A percentile compares a stretch with the other conserved stretches of the same genome.
Conservation (phyloP, 2,797 vertebrate genomes). For the Tragopan temminckii region DNA sequence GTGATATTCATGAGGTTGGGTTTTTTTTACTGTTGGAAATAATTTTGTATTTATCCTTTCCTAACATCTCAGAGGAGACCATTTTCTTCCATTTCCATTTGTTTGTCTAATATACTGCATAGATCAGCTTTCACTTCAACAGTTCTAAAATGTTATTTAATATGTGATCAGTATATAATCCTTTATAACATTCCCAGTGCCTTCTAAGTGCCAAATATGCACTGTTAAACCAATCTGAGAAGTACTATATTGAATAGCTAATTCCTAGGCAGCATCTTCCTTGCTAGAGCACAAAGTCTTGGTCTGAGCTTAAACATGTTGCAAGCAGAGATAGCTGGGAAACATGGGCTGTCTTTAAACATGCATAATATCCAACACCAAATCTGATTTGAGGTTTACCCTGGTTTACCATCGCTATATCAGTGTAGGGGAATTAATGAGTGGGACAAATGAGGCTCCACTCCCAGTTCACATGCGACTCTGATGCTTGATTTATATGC, state of each 20-base stretch:
- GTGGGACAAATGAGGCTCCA: neutral
- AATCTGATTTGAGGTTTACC: neutral
- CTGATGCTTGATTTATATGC: neutral
- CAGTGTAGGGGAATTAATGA: neutral
- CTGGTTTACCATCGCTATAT: neutral
- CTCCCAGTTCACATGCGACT: neutral
- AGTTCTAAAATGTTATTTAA: neutral
- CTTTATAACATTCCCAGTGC: neutral
- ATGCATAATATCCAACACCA: neutral
- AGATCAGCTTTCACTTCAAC: neutral
- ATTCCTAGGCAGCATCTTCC: neutral
- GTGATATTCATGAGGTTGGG: neutral
- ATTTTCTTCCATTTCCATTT: neutral
- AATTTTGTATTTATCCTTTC: neutral
- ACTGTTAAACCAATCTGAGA: slow-evolving; percentile 36
- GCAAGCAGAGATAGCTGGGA: neutral
- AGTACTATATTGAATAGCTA: neutral
- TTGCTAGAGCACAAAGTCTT: neutral
- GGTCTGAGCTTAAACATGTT: neutral
- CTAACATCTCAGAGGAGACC: neutral
- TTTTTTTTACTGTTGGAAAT: neutral
- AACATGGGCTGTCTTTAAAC: neutral
- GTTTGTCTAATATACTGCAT: neutral
- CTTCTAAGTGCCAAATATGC: neutral
- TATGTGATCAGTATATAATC: neutral